These are phyloP conservation scores for Listrodromus nycthemerus DNA, from an alignment of 2,888 invertebrate species.

Conservation along the genomic window DNA sequence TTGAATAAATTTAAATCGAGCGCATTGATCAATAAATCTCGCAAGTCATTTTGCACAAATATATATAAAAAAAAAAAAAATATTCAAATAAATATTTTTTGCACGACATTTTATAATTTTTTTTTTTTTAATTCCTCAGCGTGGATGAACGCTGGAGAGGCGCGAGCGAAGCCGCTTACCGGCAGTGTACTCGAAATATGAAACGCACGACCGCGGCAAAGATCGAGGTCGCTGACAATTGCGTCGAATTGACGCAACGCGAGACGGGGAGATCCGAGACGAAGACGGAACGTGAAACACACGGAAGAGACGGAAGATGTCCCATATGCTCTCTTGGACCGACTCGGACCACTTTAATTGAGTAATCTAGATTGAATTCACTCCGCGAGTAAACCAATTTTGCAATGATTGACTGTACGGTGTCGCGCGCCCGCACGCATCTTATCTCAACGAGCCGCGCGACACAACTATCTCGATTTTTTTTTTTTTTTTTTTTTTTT, in stretches of 20 bases:
- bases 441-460: background rate
- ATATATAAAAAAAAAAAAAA: no score
- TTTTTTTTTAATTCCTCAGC: no score
- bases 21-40: no score
- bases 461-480: slow-evolving; percentile 45
- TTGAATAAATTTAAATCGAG: no score
- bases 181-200: background rate
- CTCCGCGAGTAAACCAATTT: slow-evolving; percentile 75
- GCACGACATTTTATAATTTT: no score
- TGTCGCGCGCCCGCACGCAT: background rate
- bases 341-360: slow-evolving; percentile 72
- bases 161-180: slow-evolving; percentile 2
- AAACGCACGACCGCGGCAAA: slow-evolving; percentile 32
- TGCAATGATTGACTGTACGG: slow-evolving; percentile 66
- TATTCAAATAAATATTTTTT: no score
- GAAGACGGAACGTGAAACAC: slow-evolving; percentile 14
- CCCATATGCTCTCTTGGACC: slow-evolving; percentile 16
- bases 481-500: slow-evolving; percentile 32
- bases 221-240: slow-evolving; percentile 73
- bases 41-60: no score
- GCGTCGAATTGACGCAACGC: slow-evolving; percentile 71
- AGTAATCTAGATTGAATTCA: slow-evolving; percentile 78
- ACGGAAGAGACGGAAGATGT: slow-evolving; percentile 26
- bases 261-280: slow-evolving; percentile 12
- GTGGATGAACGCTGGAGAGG: background rate